These are phyloP conservation scores for Harpegnathos saltator DNA, from an alignment of 1,140 invertebrate species.

Conservation along the genomic window DNA sequence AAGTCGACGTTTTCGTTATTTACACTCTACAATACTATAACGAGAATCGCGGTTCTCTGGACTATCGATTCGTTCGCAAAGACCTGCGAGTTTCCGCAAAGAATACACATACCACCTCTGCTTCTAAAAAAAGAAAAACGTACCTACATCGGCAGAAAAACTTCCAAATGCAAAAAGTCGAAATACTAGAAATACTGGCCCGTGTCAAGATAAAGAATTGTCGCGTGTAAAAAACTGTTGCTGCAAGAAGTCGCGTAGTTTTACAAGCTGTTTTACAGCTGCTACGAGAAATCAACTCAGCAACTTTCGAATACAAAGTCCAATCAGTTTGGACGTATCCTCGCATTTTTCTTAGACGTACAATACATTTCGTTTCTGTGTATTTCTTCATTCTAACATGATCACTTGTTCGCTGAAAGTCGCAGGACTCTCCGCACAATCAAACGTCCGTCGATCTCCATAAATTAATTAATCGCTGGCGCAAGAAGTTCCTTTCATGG, in stretches of 20 bases:
- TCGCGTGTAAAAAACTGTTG: too few species aligned
- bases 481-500: slow-evolving; percentile 35
- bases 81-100: neutral
- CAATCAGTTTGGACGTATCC: too few species aligned
- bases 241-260: too few species aligned
- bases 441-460: slow-evolving; percentile 24
- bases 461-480: slow-evolving; percentile 53
- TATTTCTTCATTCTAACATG: neutral
- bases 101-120: neutral
- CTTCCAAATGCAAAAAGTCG: too few species aligned
- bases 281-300: too few species aligned
- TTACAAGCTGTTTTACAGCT: too few species aligned
- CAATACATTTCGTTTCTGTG: neutral
- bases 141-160: too few species aligned
- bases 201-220: too few species aligned
- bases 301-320: too few species aligned
- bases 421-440: slow-evolving; percentile 24
- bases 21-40: slow-evolving; percentile 71
- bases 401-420: neutral
- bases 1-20: slow-evolving; percentile 47
- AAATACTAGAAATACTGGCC: too few species aligned
- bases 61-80: slow-evolving; percentile 22
- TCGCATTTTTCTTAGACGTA: neutral
- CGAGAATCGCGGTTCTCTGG: slow-evolving; percentile 35
- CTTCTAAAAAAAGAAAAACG: too few species aligned